These are phyloP conservation scores for Atrichornis clamosus DNA, from an alignment of 2,113 vertebrate species.

Conservation along the genomic window DNA sequence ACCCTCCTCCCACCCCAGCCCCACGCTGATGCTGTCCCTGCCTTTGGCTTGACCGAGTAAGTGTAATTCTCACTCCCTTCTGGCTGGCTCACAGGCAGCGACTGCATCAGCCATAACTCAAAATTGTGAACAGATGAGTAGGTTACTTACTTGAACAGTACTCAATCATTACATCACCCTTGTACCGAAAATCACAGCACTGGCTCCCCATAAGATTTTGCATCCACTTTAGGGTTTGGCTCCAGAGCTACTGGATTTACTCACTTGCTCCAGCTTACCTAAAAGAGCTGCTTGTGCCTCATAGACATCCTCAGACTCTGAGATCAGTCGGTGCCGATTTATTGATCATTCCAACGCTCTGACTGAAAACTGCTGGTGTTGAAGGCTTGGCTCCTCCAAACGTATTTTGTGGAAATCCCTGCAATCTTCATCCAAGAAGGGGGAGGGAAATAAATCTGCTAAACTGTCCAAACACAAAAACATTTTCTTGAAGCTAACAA, in stretches of 20 bases:
- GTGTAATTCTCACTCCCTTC: slow-evolving; percentile 15
- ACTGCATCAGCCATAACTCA: slow-evolving; percentile 57
- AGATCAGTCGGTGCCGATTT: slow-evolving; percentile 41
- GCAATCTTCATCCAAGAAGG: background rate
- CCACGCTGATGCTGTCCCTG: background rate
- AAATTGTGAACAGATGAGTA: slow-evolving; percentile 68
- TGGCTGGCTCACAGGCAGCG: slow-evolving; percentile 39
- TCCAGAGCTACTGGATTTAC: slow-evolving; percentile 61
- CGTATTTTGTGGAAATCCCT: slow-evolving; percentile 51
- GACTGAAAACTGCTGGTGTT: slow-evolving; percentile 41
- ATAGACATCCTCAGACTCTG: slow-evolving; percentile 50
- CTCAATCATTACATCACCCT: slow-evolving; percentile 70
- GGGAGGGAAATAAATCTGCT: slow-evolving; percentile 21
- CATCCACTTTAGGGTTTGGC: slow-evolving; percentile 71
- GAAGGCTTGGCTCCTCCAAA: slow-evolving; percentile 40
- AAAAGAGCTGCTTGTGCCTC: slow-evolving; percentile 40
- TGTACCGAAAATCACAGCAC: slow-evolving; percentile 41
- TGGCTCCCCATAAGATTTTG: slow-evolving; percentile 50
- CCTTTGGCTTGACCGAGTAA: slow-evolving; percentile 14
- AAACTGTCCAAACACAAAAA: slow-evolving; percentile 33
- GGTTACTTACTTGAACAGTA: slow-evolving; percentile 57
- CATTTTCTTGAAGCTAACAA: slow-evolving; percentile 18
- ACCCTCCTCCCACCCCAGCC: background rate
- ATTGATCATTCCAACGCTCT: slow-evolving; percentile 27
- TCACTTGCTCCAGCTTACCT: slow-evolving; percentile 60